phyloP scores from a whole-genome alignment of 1,140 invertebrate genomes.

The Anoplolepis gracilipes region DNA sequence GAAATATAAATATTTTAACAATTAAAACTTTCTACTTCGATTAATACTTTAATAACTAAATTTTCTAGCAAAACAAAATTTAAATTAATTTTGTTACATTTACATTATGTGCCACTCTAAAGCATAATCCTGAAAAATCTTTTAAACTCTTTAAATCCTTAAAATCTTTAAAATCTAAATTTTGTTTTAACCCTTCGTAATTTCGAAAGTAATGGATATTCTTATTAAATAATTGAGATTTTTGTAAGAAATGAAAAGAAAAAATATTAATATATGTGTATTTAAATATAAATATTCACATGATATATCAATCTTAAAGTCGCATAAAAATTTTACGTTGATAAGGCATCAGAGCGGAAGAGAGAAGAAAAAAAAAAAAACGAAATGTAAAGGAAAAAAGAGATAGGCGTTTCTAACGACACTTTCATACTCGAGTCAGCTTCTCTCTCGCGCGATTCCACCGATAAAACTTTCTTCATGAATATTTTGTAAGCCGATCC shows the following conservation, averaged over 20 bases:
- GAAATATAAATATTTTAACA: not conserved
- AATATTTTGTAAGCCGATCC: slow-evolving; percentile 71
- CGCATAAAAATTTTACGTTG: not conserved
- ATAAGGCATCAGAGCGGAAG: not conserved
- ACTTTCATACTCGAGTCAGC: slow-evolving; percentile 52
- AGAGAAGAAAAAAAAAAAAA: slow-evolving; percentile 6
- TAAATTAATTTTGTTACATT: not conserved
- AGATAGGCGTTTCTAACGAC: slow-evolving; percentile 50
- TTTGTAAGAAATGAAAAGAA: not conserved
- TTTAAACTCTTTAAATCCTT: no score
- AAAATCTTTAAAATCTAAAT: no score
- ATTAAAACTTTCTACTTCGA: not conserved
- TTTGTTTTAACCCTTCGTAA: not conserved
- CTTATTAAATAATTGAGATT: not conserved
- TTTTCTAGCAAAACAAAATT: not conserved
- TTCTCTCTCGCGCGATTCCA: slow-evolving; percentile 39
- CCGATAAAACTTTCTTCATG: slow-evolving; percentile 63
- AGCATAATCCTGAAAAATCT: not conserved
- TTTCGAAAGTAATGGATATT: not conserved
- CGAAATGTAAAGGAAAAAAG: slow-evolving; percentile 8
- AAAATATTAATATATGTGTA: not conserved
- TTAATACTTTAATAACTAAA: not conserved
- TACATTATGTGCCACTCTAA: not conserved
- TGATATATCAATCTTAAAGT: not conserved
- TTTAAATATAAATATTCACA: not conserved